A percentile compares a stretch with the other conserved stretches of the same genome.
Conservation (phyloP, 2,113 vertebrate genomes). For the Albula glossodonta region DNA sequence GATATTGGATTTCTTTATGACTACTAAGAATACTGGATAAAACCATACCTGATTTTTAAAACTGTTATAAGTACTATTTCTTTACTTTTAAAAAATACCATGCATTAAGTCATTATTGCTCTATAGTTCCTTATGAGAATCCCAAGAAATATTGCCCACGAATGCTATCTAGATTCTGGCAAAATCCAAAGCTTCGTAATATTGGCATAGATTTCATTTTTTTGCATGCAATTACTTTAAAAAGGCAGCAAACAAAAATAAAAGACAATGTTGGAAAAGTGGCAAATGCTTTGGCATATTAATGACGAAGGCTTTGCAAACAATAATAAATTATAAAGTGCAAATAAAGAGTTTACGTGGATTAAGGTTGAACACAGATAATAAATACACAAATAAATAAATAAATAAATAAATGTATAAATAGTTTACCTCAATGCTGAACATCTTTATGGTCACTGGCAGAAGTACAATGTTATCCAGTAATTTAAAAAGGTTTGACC, state of each 20-base stretch:
- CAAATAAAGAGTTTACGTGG: conserved; percentile 63
- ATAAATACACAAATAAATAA: conserved; percentile 30
- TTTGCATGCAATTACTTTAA: conserved; percentile 74
- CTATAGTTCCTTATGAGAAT: conserved; percentile 64
- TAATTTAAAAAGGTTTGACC: conserved; percentile 64
- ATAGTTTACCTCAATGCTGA: conserved; percentile 55
- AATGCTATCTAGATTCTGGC: conserved; percentile 71
- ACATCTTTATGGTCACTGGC: conserved; percentile 58
- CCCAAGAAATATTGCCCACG: conserved; percentile 76
- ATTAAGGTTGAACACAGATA: conserved; percentile 55
- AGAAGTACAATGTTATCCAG: conserved; percentile 57
- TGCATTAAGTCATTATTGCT: conserved; percentile 81
- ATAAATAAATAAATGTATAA: conserved; percentile 24
- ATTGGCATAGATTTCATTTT: conserved; percentile 81
- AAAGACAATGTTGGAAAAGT: conserved; percentile 69
- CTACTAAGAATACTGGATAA: conserved; percentile 72
- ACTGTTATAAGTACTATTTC: conserved; percentile 65
- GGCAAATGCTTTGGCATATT: conserved; percentile 89
- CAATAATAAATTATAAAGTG: conserved; percentile 65
- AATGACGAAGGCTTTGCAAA: conserved; percentile 70
- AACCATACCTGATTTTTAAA: conserved; percentile 69
- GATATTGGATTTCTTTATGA: conserved; percentile 71
- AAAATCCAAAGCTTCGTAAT: conserved; percentile 75
- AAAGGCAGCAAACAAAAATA: conserved; percentile 67
- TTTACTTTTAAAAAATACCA: conserved; percentile 71